These are phyloP conservation scores for Tauraco erythrolophus DNA, from an alignment of 2,113 vertebrate genomes.

Conservation along the genomic window DNA sequence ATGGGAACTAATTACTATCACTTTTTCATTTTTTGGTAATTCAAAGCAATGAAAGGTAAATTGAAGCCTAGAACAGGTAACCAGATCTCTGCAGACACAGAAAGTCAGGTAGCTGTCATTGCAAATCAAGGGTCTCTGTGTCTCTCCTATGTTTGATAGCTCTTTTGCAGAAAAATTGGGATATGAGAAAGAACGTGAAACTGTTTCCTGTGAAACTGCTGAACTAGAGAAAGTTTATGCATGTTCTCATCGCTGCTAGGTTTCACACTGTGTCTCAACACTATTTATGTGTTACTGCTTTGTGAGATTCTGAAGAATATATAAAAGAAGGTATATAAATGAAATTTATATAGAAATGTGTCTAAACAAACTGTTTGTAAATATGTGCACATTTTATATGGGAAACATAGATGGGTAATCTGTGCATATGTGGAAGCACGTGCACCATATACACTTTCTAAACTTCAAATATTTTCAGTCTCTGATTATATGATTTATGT, in stretches of 20 bases:
- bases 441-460: neutral
- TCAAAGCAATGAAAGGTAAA: neutral
- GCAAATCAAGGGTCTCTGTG: neutral
- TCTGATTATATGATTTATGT: neutral
- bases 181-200: neutral
- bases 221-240: neutral
- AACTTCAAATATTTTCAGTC: constrained; percentile 21
- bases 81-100: neutral
- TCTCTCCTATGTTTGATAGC: neutral
- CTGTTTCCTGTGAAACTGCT: neutral
- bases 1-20: neutral
- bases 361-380: constrained; percentile 4
- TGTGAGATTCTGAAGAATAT: neutral
- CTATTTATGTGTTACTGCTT: neutral
- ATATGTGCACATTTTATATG: neutral
- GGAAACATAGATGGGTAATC: neutral
- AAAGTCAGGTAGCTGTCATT: neutral
- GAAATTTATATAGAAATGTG: neutral
- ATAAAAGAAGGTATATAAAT: neutral
- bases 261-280: neutral
- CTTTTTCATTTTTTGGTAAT: neutral
- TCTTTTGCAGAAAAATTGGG: neutral
- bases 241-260: neutral
- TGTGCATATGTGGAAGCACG: neutral
- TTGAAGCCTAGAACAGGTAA: neutral